Evolutionary conservation across 2,888 invertebrate species (phyloP).

Genomic region (Arge pagana): DNA sequence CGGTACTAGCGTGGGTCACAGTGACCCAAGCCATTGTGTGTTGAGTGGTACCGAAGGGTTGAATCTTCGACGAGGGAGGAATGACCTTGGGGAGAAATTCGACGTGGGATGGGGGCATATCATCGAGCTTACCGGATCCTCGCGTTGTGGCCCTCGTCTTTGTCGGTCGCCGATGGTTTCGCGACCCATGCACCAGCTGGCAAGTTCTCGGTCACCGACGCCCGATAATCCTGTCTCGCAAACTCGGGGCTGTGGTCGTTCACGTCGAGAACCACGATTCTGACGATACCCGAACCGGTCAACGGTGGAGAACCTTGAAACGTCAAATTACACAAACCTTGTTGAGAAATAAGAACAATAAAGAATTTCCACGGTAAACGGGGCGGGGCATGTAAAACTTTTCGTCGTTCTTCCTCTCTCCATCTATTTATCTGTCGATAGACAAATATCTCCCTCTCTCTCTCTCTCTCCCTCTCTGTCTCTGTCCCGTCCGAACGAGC

Average conservation of each 20-base stretch:
- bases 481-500: too few relatives aligned
- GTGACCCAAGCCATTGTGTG: neutral
- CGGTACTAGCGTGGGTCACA: too few relatives aligned
- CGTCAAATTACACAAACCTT: slow-evolving; percentile 33
- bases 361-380: too few relatives aligned
- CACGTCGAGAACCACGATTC: slow-evolving; percentile 88
- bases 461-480: too few relatives aligned
- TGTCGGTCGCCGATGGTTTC: slow-evolving; percentile 78
- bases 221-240: slow-evolving; percentile 78
- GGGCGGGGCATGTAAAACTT: too few relatives aligned
- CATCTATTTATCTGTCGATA: too few relatives aligned
- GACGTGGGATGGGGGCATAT: too few relatives aligned
- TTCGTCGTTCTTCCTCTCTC: too few relatives aligned
- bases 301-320: slow-evolving; percentile 85
- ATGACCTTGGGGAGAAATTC: neutral
- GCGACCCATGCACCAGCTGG: slow-evolving; percentile 78
- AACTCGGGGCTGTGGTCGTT: slow-evolving; percentile 94
- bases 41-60: neutral
- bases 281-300: slow-evolving; percentile 89
- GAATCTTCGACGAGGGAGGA: neutral
- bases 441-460: too few relatives aligned
- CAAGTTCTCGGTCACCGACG: slow-evolving; percentile 81
- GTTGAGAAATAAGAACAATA: too few relatives aligned
- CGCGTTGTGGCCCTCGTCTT: slow-evolving; percentile 83
- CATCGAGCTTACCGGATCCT: slow-evolving; percentile 68